Conservation (phyloP, 2,113 vertebrate genomes). For the Indicator maculatus region DNA sequence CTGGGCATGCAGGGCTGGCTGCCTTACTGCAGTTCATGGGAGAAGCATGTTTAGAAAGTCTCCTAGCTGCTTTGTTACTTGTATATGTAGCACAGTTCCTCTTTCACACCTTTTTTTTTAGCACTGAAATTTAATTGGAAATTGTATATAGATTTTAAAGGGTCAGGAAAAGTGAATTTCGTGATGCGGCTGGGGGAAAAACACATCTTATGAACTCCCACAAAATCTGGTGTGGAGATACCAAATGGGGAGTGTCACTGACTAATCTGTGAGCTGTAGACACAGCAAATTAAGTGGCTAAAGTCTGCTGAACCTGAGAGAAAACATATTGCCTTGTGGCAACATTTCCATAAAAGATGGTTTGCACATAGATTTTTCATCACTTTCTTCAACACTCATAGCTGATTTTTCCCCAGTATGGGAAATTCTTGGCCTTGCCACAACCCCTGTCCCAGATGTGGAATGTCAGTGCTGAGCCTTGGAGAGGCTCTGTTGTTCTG, state of each 20-base stretch:
- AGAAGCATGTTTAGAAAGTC: neutral
- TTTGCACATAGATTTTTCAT: neutral
- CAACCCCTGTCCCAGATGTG: neutral
- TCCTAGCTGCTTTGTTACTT: neutral
- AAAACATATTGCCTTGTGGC: neutral
- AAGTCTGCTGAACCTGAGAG: neutral
- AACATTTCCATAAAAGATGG: neutral
- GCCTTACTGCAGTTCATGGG: neutral
- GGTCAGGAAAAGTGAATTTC: neutral
- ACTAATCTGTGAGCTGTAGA: neutral
- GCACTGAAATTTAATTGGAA: neutral
- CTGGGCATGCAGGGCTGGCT: neutral
- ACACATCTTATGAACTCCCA: fast-evolving
- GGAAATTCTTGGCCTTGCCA: neutral
- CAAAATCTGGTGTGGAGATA: neutral
- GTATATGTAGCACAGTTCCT: neutral
- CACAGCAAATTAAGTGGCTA: neutral
- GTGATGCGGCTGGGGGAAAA: neutral
- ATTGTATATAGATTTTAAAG: neutral
- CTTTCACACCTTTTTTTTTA: neutral
- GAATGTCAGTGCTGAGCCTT: neutral
- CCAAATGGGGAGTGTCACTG: neutral
- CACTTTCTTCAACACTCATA: neutral
- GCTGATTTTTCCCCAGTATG: neutral
- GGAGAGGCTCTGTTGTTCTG: neutral